phyloP scores from a whole-genome alignment of 2,888 invertebrate species.

The Spodoptera picta region DNA sequence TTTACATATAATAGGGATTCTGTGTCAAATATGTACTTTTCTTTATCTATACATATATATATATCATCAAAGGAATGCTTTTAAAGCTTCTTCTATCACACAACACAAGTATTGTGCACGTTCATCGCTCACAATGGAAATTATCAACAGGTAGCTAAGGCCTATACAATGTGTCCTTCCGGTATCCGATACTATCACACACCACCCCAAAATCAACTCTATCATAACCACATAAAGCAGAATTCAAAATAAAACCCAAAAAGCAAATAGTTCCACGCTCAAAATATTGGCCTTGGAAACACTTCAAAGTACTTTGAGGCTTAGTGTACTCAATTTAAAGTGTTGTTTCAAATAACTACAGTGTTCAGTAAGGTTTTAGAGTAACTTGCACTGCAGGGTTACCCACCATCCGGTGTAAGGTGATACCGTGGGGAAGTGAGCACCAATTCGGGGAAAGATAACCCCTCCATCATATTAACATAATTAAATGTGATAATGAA shows the following conservation, averaged over 20 bases:
- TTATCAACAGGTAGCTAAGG: constrained; percentile 87
- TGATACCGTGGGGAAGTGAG: constrained; percentile 84
- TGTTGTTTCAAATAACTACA: constrained; percentile 41
- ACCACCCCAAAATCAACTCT: constrained; percentile 57
- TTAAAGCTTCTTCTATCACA: constrained; percentile 69
- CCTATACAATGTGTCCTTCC: constrained; percentile 84
- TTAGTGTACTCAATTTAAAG: constrained; percentile 46
- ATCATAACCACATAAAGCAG: constrained; percentile 45
- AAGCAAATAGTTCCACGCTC: constrained; percentile 54
- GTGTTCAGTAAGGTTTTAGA: constrained; percentile 57
- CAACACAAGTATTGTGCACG: constrained; percentile 74
- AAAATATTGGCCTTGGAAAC: constrained; percentile 51
- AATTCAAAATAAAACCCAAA: constrained; percentile 33
- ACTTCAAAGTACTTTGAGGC: constrained; percentile 53
- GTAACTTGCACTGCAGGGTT: constrained; percentile 72
- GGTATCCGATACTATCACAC: constrained; percentile 69
- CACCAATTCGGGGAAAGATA: constrained; percentile 68
- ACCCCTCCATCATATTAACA: constrained; percentile 63
- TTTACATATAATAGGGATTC: no score
- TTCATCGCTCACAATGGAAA: constrained; percentile 78
- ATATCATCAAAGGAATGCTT: constrained; percentile 78
- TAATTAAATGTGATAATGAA: constrained; percentile 51
- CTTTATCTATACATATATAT: constrained; percentile 39
- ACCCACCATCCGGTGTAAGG: constrained; percentile 83
- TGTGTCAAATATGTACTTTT: no score